Evolutionary conservation across 2,888 invertebrate genomes (phyloP).

Genomic region (Phaedon cochleariae): DNA sequence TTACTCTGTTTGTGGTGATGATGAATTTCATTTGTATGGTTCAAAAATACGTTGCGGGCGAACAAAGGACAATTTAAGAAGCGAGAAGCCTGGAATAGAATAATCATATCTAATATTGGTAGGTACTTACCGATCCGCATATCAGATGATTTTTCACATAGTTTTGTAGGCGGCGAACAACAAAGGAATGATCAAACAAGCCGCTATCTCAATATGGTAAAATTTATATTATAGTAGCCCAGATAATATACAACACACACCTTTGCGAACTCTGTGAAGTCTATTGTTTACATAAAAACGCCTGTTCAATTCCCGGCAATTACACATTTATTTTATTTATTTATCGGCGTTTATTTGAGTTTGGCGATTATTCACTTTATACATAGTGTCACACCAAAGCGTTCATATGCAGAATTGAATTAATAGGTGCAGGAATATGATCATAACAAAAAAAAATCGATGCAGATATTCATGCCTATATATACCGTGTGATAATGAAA

Average conservation of each 20-base stretch:
- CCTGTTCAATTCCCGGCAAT: conserved; percentile 23
- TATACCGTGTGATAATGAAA: too few relatives aligned
- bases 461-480: too few relatives aligned
- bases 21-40: too few relatives aligned
- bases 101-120: too few relatives aligned
- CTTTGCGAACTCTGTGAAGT: conserved; percentile 29
- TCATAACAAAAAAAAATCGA: too few relatives aligned
- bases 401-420: too few relatives aligned
- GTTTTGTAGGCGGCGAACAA: conserved; percentile 29
- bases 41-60: too few relatives aligned
- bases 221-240: conserved; percentile 51
- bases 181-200: conserved; percentile 47
- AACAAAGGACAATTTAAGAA: too few relatives aligned
- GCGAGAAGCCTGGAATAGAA: too few relatives aligned
- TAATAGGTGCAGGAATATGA: too few relatives aligned
- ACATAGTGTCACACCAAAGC: neutral
- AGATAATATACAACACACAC: conserved; percentile 47
- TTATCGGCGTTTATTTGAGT: neutral
- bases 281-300: conserved; percentile 28
- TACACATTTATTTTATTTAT: conserved; percentile 2
- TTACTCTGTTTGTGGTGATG: too few relatives aligned
- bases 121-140: neutral
- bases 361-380: neutral
- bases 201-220: conserved; percentile 51
- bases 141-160: neutral